Conservation (phyloP, 2,113 vertebrate genomes). For the Nannospalax galili region DNA sequence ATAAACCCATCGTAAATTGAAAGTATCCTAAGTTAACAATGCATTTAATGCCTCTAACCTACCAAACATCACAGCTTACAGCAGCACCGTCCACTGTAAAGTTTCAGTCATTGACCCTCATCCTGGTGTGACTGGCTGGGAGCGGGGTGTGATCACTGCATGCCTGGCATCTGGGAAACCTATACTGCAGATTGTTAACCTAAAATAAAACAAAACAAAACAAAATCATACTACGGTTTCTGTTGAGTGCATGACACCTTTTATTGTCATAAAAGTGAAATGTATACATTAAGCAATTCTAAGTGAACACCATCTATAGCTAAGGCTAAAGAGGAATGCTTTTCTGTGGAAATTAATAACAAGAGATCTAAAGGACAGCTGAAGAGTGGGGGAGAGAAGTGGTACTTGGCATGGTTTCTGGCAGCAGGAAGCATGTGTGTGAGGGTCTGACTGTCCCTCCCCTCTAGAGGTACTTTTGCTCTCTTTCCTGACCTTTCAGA, state of each 20-base stretch:
- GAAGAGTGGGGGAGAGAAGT: not conserved
- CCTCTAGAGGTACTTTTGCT: not conserved
- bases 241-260: not conserved
- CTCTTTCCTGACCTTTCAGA: not conserved
- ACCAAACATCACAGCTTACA: not conserved
- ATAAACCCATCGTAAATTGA: not conserved
- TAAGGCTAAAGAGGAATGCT: not conserved
- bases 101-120: not conserved
- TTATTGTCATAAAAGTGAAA: not conserved
- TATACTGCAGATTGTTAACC: not conserved
- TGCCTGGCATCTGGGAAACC: too few relatives aligned
- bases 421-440: too few relatives aligned
- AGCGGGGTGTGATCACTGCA: too few relatives aligned
- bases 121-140: too few relatives aligned
- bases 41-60: not conserved
- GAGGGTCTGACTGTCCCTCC: not conserved
- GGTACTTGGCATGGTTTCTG: not conserved
- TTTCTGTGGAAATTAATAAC: slow-evolving; percentile 11
- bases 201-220: too few relatives aligned
- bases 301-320: not conserved
- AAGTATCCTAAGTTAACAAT: not conserved
- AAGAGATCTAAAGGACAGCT: not conserved
- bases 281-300: not conserved
- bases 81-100: not conserved
- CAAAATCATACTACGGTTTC: not conserved